Evolutionary conservation across 2,113 vertebrate species (phyloP).

Genomic region (Pangasianodon gigas): DNA sequence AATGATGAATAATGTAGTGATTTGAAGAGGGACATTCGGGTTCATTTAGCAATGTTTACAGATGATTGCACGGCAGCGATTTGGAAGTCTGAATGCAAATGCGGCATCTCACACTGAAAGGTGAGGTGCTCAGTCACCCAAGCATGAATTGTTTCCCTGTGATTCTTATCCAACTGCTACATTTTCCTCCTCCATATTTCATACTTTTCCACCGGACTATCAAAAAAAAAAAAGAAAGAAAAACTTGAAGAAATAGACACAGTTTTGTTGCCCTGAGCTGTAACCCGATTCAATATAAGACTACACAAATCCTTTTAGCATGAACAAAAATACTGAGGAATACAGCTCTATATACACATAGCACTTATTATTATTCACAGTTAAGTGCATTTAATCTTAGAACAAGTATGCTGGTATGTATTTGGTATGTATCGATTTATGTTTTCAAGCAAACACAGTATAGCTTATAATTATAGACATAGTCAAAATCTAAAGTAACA

Average conservation of each 20-base stretch:
- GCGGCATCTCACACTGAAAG: constrained; percentile 1
- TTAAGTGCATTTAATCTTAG: neutral
- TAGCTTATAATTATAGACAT: neutral
- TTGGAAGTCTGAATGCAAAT: constrained; percentile 25
- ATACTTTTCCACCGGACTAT: neutral
- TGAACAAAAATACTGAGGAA: neutral
- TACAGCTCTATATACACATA: neutral
- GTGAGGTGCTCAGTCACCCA: constrained; percentile 25
- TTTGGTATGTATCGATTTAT: neutral
- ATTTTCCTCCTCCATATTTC: neutral
- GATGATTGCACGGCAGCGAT: constrained; percentile 4
- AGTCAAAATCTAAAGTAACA: neutral
- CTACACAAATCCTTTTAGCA: neutral
- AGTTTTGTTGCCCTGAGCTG: neutral
- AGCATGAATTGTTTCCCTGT: constrained; percentile 7
- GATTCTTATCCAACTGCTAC: neutral
- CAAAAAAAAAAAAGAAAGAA: neutral
- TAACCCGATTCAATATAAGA: neutral
- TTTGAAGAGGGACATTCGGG: constrained; percentile 9
- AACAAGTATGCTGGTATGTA: neutral
- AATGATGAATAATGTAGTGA: constrained; percentile 15
- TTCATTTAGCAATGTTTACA: constrained; percentile 34
- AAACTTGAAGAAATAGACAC: neutral
- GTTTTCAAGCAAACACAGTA: neutral
- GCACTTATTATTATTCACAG: neutral